These are phyloP conservation scores for Cotesia typhae DNA, from an alignment of 1,140 invertebrate genomes.

Conservation along the genomic window DNA sequence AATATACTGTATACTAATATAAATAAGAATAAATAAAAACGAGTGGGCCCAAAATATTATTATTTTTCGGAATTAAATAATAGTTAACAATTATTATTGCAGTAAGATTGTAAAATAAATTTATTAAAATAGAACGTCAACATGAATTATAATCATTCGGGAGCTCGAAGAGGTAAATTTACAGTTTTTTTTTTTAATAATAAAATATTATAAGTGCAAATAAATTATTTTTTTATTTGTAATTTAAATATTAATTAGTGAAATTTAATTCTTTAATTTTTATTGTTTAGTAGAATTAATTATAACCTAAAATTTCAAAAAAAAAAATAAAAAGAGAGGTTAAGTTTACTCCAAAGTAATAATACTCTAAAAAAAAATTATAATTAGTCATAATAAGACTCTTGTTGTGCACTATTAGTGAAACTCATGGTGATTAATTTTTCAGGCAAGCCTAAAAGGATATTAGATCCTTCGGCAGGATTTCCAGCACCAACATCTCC, in stretches of 20 bases:
- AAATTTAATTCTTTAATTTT: too few relatives aligned
- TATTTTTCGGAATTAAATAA: constrained; percentile 4
- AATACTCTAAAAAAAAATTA: background rate
- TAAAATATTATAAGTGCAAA: constrained; percentile 10
- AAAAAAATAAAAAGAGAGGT: background rate
- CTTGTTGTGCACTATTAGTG: too few relatives aligned
- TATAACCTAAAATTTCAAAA: background rate
- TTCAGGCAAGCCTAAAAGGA: constrained; percentile 59
- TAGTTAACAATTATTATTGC: constrained; percentile 7
- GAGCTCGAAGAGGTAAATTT: constrained; percentile 56
- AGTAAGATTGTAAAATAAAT: constrained; percentile 35
- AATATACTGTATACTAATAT: constrained; percentile 28
- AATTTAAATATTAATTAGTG: too few relatives aligned
- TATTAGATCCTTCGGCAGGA: constrained; percentile 58
- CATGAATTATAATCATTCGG: constrained; percentile 63
- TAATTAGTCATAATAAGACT: background rate
- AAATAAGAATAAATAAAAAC: background rate
- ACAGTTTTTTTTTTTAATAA: constrained; percentile 32
- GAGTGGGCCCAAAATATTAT: background rate
- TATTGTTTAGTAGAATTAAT: too few relatives aligned
- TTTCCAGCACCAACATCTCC: constrained; percentile 45
- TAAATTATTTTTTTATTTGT: background rate
- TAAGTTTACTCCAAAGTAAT: background rate
- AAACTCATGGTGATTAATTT: background rate
- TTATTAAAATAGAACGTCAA: constrained; percentile 34